These are phyloP conservation scores for Pelusios castaneus DNA, from an alignment of 2,113 vertebrate genomes.

Conservation along the genomic window DNA sequence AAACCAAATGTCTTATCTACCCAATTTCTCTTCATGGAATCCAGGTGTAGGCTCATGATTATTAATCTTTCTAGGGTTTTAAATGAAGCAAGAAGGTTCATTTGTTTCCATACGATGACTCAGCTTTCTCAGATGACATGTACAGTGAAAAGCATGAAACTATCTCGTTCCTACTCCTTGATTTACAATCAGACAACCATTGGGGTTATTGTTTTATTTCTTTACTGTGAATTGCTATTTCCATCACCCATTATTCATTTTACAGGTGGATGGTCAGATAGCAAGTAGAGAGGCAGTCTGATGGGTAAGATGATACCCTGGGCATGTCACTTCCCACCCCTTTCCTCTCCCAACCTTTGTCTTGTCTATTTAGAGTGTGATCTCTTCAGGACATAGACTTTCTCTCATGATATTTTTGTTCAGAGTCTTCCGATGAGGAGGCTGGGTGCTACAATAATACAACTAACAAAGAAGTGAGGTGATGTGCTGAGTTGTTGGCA, in stretches of 20 bases:
- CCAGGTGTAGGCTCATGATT: conserved; percentile 12
- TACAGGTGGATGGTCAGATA: background rate
- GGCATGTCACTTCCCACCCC: background rate
- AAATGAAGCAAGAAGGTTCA: conserved; percentile 16
- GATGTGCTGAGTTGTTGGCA: background rate
- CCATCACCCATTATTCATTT: accelerated
- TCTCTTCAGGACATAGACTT: background rate
- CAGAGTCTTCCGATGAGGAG: background rate
- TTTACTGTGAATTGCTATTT: background rate
- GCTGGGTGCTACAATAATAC: background rate
- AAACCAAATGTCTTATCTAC: conserved; percentile 55
- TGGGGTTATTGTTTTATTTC: background rate
- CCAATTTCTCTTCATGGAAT: conserved; percentile 48
- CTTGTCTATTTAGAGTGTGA: background rate
- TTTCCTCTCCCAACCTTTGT: background rate
- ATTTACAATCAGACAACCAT: background rate
- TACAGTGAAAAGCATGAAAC: background rate
- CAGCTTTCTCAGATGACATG: conserved; percentile 8
- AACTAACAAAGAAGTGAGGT: background rate
- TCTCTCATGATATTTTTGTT: background rate
- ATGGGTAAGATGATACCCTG: background rate
- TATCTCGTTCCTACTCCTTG: accelerated
- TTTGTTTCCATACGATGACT: background rate
- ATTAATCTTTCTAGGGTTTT: conserved; percentile 34
- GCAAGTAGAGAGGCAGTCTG: background rate